phyloP scores from a whole-genome alignment of 1,140 invertebrate species.

The Trialeurodes vaporariorum region DNA sequence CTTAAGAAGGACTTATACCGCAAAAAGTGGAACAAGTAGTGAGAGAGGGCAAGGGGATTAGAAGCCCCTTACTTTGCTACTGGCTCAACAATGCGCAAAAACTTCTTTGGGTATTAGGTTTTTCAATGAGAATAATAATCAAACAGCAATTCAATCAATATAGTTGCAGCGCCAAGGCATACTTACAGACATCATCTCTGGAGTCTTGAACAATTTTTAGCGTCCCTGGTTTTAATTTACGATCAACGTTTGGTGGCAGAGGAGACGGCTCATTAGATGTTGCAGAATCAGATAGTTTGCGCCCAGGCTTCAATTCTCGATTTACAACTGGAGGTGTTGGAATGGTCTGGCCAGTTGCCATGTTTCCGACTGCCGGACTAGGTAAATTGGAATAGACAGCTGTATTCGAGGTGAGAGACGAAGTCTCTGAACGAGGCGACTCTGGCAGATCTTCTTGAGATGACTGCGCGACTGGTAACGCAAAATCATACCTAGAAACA shows the following conservation, averaged over 20 bases:
- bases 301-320: constrained; percentile 61
- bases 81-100: no score
- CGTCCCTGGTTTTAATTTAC: constrained; percentile 38
- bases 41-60: no score
- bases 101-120: no score
- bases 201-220: constrained; percentile 14
- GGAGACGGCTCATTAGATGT: constrained; percentile 30
- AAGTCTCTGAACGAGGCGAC: constrained; percentile 42
- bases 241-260: constrained; percentile 40
- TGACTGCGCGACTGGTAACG: constrained; percentile 17
- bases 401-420: constrained; percentile 32
- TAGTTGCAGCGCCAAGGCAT: no score
- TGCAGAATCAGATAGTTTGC: constrained; percentile 41
- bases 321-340: constrained; percentile 57
- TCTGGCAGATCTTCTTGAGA: constrained; percentile 38
- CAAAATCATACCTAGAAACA: constrained; percentile 40
- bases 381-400: constrained; percentile 45
- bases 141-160: no score
- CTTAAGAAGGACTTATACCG: no score
- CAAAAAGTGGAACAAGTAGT: no score
- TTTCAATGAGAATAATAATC: no score
- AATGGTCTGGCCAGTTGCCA: constrained; percentile 30
- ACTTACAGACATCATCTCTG: constrained; percentile 2
- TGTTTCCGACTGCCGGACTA: constrained; percentile 39
- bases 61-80: no score